Conservation (phyloP, 2,113 vertebrate genomes). For the Zosterops hypoxanthus region DNA sequence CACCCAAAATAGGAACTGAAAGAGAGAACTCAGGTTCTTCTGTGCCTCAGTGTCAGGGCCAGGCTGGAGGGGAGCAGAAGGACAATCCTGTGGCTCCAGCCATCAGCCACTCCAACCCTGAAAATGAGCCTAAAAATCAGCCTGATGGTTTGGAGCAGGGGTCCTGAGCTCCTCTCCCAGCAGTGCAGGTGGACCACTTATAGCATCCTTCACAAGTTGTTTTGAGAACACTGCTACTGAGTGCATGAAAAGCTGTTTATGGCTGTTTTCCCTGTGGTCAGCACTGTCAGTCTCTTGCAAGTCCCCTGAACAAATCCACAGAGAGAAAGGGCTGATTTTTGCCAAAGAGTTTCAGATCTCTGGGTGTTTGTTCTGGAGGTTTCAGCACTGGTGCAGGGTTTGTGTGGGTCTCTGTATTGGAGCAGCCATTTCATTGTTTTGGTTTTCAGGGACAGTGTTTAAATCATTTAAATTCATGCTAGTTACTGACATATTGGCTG, state of each 20-base stretch:
- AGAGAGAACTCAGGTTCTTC: background rate
- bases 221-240: background rate
- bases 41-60: fast-evolving
- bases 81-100: background rate
- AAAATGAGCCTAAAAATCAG: background rate
- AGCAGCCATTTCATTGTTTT: background rate
- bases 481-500: background rate
- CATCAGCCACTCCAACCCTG: background rate
- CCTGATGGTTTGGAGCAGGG: fast-evolving
- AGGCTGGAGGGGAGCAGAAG: background rate
- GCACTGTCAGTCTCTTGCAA: background rate
- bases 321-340: background rate
- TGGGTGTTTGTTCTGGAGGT: background rate
- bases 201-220: background rate
- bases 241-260: background rate
- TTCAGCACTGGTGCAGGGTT: background rate
- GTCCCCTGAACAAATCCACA: background rate
- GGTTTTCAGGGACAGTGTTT: background rate
- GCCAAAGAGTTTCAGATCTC: background rate
- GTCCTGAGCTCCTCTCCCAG: background rate
- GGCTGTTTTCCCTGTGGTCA: background rate
- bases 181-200: background rate
- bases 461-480: background rate
- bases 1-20: background rate
- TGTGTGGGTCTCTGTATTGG: background rate